Base-by-base conservation (phyloP, 2,888 invertebrate genomes). In the Ecdyonurus torrentis region DNA sequence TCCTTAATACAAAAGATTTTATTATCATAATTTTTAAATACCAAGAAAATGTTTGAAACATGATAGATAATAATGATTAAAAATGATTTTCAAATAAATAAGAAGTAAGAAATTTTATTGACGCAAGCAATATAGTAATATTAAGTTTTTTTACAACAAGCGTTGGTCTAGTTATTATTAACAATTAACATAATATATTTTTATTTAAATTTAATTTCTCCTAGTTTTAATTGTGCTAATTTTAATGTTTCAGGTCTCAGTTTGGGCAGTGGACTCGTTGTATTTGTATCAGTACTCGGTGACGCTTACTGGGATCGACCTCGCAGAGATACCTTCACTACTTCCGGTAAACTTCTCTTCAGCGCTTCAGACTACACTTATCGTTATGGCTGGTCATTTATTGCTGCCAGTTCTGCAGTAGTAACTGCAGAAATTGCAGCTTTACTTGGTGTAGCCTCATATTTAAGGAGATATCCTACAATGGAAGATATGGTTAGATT, bases 351-450 rank as follows among this genome's bases (percentile, higher is more conserved):
- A 52, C 15, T 52, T 15, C 15, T 59, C 22, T 22, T 52, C 19
- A 63, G 53, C 63, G 25, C 61, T 10, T 64, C 64, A 50, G 67
- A 73, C 69, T 55, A 55, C 20, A 10, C 55, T n/a, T 81, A 80
- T 72, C 77, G 78, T 61, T 83, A 83, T 71, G 83, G 82, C 61
- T 83, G 83, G 83, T 81, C 82, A 66, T 80, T 83, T 69, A 80
- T 82, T 70, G 76, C 80, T 50, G 83, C 82, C 10, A 80, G 81
- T 52, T 75, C 79, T 62, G 81, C 82, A 60, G 76, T 83, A 69
- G 55, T 55, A 7, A 22, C 19, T 22, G 55, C 55, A 5, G 55
- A 55, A 22, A 7, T 55, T 5, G 69, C 65, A 52, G 71, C 68
- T 22, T 65, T 68, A 37, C 66, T 70, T 37, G 78, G 80, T 60